Evolutionary conservation across 2,797 vertebrate genomes (phyloP).

Genomic region (Tamandua tetradactyla): DNA sequence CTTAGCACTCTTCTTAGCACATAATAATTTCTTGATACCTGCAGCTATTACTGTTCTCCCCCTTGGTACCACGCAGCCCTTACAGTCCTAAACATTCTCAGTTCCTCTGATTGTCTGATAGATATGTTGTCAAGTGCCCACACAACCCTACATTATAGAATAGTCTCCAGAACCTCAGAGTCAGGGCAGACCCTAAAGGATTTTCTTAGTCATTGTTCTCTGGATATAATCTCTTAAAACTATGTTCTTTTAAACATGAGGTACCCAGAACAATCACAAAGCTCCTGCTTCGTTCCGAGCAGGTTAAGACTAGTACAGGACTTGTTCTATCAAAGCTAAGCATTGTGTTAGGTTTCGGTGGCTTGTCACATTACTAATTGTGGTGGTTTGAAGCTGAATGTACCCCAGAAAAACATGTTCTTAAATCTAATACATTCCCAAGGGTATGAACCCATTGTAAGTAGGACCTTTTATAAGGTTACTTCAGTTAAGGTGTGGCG

Average conservation of each 20-base stretch:
- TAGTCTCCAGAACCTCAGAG: background rate
- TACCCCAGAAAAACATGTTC: too few species aligned
- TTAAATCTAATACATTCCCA: too few species aligned
- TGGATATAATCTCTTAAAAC: background rate
- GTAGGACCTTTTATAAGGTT: too few species aligned
- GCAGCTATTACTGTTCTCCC: background rate
- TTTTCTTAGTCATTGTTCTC: background rate
- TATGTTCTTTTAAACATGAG: background rate
- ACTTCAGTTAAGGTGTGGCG: too few species aligned
- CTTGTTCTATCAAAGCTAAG: background rate
- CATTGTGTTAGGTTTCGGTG: background rate
- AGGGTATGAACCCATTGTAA: too few species aligned
- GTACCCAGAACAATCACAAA: background rate
- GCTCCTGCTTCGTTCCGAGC: background rate
- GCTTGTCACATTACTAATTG: background rate
- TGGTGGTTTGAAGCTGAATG: too few species aligned
- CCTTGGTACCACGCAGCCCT: background rate
- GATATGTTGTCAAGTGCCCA: background rate
- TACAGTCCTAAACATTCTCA: background rate
- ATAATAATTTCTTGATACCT: background rate
- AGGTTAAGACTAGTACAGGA: background rate
- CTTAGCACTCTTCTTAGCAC: background rate
- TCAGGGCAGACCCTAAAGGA: background rate
- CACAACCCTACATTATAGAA: background rate
- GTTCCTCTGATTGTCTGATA: background rate